Conservation (phyloP, 2,113 vertebrate species). For the Oceanodroma tethys region DNA sequence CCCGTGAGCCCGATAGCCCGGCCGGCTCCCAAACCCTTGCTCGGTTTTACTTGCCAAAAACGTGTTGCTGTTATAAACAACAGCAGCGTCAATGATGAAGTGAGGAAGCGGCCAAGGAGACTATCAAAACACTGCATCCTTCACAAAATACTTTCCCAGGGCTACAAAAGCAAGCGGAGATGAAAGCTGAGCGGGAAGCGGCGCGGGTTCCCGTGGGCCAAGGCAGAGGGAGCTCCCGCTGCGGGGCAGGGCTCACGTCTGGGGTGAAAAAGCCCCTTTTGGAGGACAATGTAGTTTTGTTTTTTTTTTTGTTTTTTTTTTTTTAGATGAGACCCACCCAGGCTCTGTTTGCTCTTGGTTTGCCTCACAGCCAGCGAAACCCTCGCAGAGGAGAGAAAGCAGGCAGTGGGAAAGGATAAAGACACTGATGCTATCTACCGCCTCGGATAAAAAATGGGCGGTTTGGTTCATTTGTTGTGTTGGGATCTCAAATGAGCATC, state of each 20-base stretch:
- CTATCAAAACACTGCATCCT: conserved; percentile 6
- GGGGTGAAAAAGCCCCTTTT: conserved; percentile 6
- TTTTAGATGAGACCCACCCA: neutral
- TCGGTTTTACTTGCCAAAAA: neutral
- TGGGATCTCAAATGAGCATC: neutral
- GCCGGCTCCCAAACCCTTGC: neutral
- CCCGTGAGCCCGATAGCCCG: fast-evolving
- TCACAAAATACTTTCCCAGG: neutral
- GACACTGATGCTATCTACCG: neutral
- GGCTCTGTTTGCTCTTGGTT: neutral
- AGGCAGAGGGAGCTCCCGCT: neutral
- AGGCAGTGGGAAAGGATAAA: neutral
- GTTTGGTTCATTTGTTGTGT: neutral
- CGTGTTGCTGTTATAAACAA: conserved; percentile 21
- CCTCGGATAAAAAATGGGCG: neutral
- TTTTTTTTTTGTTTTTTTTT: neutral
- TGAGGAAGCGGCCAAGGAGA: neutral
- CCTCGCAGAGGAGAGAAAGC: neutral
- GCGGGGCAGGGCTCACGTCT: neutral
- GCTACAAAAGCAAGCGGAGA: conserved; percentile 29
- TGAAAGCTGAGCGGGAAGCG: neutral
- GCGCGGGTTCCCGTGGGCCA: neutral
- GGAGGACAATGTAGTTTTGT: neutral
- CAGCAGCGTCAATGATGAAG: neutral
- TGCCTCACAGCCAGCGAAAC: neutral